A percentile compares a stretch with the other conserved stretches of the same genome.
Conservation (phyloP, 2,113 vertebrate genomes). For the Balaeniceps rex region DNA sequence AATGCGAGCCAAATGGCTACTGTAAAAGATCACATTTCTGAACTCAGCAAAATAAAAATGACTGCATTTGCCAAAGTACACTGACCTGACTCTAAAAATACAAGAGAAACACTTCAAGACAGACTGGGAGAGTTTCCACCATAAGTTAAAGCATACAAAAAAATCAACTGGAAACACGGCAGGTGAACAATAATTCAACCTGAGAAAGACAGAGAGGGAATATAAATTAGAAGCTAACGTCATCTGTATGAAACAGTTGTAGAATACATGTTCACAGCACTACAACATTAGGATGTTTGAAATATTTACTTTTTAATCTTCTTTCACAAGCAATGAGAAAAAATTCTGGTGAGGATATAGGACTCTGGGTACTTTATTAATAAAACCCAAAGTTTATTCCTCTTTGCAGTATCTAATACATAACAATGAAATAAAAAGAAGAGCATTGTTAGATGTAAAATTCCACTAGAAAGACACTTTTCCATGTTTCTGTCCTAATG, state of each 20-base stretch:
- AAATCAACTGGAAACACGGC: background rate
- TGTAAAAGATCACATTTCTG: background rate
- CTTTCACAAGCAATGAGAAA: background rate
- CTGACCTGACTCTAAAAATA: background rate
- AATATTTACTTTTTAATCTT: background rate
- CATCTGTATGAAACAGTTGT: background rate
- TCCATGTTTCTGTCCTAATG: background rate
- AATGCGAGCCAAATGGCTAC: background rate
- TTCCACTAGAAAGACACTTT: background rate
- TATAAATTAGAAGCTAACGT: background rate
- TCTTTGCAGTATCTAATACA: background rate
- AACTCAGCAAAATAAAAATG: background rate
- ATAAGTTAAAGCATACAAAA: background rate
- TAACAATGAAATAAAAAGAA: background rate
- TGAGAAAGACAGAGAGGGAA: background rate
- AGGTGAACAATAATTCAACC: background rate
- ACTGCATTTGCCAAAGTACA: background rate
- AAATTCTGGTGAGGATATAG: background rate
- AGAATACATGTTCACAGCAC: background rate
- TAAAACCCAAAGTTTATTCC: background rate
- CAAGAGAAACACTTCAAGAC: background rate
- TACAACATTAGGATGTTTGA: background rate
- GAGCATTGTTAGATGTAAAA: background rate
- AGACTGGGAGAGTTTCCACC: background rate
- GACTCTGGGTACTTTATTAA: background rate